Evolutionary conservation across 2,113 vertebrate genomes (phyloP), one percentile per base, ranked within the genome.

Genomic region (Carettochelys insculpta): DNA sequence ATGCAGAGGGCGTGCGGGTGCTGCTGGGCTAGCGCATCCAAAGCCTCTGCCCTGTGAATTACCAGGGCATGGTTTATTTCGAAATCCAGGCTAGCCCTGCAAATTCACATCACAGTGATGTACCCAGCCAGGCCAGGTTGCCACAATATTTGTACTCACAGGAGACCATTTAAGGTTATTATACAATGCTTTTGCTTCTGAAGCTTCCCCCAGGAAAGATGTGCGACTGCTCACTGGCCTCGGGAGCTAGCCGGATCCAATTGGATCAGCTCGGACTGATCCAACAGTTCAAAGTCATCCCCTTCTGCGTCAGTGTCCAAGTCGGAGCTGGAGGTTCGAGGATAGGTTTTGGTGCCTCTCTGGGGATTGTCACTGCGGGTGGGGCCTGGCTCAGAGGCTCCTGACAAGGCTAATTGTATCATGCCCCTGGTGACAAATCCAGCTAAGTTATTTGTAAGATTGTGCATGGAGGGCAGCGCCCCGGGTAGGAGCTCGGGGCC

Each of bases 271-370:
- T 99, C 99, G 0, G 99, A 99, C 96, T 99, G 99, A 98, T 99
- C 99, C 97, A 99, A 97, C 98, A 99, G 98, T 97, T 99, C 99
- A 98, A 99, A 99, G 97, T 99, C 99, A 96, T 99, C 99, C 51
- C 98, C 98, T 51, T 99, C 99, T 17, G 98, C 98, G 58, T 99
- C 99, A 8, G 98, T 99, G 98, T 99, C 99, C 96, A 99, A 97
- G 96, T 99, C 99, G 0, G 98, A 99, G 97, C 98, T 99, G 91
- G 98, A 98, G 7, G 98, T 98, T 86, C 98, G 98, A 53, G 98
- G 98, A 79, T 98, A 98, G 87, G 97, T 97, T 96, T 97, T 97
- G 88, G 97, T 65, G 61, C 81, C 88, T 88, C 97, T 96, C 82
- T 96, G 85, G 94, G 97, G 97, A 16, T 96, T 96, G 84, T 93